Base-by-base conservation (phyloP, 1,140 invertebrate species). In the Colletes latitarsis region DNA sequence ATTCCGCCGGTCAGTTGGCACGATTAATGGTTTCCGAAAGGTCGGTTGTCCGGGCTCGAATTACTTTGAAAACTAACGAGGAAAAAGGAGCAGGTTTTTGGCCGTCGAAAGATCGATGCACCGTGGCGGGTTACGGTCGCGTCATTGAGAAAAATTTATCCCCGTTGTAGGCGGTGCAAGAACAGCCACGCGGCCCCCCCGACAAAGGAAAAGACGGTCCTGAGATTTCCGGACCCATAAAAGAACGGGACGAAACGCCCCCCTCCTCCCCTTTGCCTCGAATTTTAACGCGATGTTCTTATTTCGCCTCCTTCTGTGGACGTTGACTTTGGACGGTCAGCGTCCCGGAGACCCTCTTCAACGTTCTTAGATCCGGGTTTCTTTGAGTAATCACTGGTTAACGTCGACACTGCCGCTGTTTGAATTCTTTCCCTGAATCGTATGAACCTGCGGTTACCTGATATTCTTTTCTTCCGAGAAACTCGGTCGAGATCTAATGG, bases 131-230 rank as follows among this genome's bases (percentile, higher is more conserved):
- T 46, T 70, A 70, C 55, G 57, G 67, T 73, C 68, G 53, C 64
- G 84, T 85, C 84, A 82, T 80, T 68, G 57, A 46, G 72, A 57
- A 72, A 67, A 86, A 86, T 86, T 82, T 86, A 86, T 86, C 55
- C 52, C 57, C 81, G 49, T 77, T 19, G 84, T 86, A 69, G 85
- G 84, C 84, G 83, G 80, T 57, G 43, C 71, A 39, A 30, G 41
- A n/a, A 41, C 66, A 60, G 49, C 52, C 6, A 39, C 58, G 6
- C 12, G 30, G 30, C 30, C 30, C 43, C n/a, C 1, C 74, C 78
- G 84, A 82, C 78, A 82, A 82, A 77, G 69, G 80, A 82, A 86
- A 86, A 82, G 30, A 86, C 84, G 74, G 49, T 19, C 84, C 74
- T 57, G 79, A 64, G 74, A 85, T 82, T 78, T 67, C 83, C 75